Evolutionary conservation across 2,797 vertebrate species (phyloP).

Genomic region (Podarcis siculus): DNA sequence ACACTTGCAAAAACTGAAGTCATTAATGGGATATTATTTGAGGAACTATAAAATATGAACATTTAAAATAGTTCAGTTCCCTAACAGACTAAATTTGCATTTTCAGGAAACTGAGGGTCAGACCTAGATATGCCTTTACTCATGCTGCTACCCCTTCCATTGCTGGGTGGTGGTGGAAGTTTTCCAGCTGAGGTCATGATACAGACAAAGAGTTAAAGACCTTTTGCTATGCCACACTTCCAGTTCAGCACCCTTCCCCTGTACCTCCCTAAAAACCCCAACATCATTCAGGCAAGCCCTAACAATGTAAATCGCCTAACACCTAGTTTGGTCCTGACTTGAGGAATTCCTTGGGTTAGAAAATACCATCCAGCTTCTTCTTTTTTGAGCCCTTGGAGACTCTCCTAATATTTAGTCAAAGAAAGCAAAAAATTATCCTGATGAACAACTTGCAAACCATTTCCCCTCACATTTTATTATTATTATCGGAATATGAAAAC

Average conservation of each 20-base stretch:
- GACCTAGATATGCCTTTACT: not conserved
- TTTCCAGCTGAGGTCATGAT: too few species aligned
- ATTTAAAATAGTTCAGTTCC: not conserved
- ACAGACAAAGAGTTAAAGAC: not conserved
- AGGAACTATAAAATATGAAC: not conserved
- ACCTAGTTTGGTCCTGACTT: not conserved
- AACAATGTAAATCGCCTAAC: not conserved
- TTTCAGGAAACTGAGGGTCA: not conserved
- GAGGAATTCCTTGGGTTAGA: not conserved
- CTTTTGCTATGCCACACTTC: not conserved
- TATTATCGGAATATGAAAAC: slow-evolving; percentile 79
- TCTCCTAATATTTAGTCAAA: not conserved
- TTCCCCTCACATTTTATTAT: slow-evolving; percentile 29
- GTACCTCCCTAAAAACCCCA: not conserved
- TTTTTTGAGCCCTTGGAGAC: not conserved
- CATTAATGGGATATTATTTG: not conserved
- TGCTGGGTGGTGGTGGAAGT: not conserved
- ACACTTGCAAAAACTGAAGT: not conserved
- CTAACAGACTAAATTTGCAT: not conserved
- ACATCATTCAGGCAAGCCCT: not conserved
- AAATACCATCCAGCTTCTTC: not conserved
- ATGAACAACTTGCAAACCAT: not conserved
- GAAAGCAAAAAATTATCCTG: not conserved
- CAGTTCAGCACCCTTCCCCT: too few species aligned
- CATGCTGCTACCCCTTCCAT: not conserved